Percentiles rank a stretch among this genome's conserved stretches.
Evolutionary conservation across 1,140 invertebrate genomes (phyloP).

Genomic region (Brachionus asplanchnoidis): DNA sequence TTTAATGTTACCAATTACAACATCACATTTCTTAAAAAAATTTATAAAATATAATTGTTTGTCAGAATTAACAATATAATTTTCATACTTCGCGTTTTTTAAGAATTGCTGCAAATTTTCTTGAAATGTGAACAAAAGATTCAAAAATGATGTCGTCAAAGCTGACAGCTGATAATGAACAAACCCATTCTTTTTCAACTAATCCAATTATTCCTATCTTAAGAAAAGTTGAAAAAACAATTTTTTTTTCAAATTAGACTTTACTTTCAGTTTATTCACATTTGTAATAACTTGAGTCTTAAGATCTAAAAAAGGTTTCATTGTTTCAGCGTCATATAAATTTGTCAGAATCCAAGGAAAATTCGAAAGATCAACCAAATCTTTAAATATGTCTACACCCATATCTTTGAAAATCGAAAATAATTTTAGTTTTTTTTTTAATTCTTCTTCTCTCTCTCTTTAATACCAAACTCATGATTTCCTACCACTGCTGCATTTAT

Average conservation of each 20-base stretch:
- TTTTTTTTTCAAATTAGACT: neutral
- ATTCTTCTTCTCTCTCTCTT: neutral
- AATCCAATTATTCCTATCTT: constrained; percentile 67
- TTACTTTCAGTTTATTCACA: constrained; percentile 50
- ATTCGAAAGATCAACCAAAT: constrained; percentile 67
- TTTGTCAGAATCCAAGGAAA: constrained; percentile 90
- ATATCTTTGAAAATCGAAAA: constrained; percentile 65
- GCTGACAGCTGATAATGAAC: constrained; percentile 78
- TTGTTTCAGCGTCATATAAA: constrained; percentile 78
- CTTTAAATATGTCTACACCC: constrained; percentile 74
- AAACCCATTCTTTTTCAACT: constrained; percentile 81
- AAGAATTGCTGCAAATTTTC: neutral
- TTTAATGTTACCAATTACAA: constrained; percentile 36
- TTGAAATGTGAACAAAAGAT: constrained; percentile 64
- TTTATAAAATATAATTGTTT: neutral
- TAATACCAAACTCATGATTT: constrained; percentile 86
- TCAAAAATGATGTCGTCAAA: constrained; percentile 78
- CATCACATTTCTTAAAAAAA: constrained; percentile 7
- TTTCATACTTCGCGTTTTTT: constrained; percentile 25
- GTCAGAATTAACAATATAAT: neutral
- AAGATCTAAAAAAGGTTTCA: constrained; percentile 73
- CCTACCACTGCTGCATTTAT: constrained; percentile 83
- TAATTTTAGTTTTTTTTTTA: neutral
- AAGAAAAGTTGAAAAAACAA: neutral
- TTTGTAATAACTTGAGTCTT: constrained; percentile 71